Base-by-base conservation (phyloP, 2,888 invertebrate species). In the Sabatieria punctata region DNA sequence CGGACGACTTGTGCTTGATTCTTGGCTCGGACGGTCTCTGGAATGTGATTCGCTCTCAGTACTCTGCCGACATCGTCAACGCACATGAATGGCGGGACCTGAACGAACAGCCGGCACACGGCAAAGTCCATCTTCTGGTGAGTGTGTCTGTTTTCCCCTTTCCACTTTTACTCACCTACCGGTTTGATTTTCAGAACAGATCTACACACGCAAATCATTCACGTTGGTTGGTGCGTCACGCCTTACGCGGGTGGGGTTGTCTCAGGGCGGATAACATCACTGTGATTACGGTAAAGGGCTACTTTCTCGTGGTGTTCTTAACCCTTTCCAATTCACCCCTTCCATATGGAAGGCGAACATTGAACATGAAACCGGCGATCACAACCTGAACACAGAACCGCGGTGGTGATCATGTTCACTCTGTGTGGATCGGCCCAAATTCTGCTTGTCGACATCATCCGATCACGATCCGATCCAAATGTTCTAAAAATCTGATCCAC, bases 221-320 rank as follows among this genome's bases (percentile, higher is more conserved):
- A 45, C 85, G 86, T 65, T 77, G 80, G 56, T 71, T 95, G 47
- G 89, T 86, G 0, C 83, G 78, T 66, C 77, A 73, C 61, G 88
- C 82, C 42, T 74, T 82, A 43, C 80, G 82, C 54, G 76, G 77
- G 47, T 95, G 93, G 91, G 77, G 78, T 21, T 75, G 74, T 41
- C 78, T 89, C 75, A 76, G 91, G 35, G 93, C 95, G 0, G 95
- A 95, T 68, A 95, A 95, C 67, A 88, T 91, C 1, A 88, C 86
- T 15, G 89, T 86, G 40, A 83, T 95, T 21, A 82, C 85, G 0
- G 73, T 93, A 21, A 82, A 91, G 77, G 71, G 89, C 51, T 86
- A 89, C 69, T 85, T 85, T 39, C 81, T 84, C 0, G 84, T 15
- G 11, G n/a, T n/a, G n/a, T n/a, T n/a, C n/a, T n/a, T n/a, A n/a